Evolutionary conservation across 1,140 invertebrate species (phyloP).

Genomic region (Globodera rostochiensis): DNA sequence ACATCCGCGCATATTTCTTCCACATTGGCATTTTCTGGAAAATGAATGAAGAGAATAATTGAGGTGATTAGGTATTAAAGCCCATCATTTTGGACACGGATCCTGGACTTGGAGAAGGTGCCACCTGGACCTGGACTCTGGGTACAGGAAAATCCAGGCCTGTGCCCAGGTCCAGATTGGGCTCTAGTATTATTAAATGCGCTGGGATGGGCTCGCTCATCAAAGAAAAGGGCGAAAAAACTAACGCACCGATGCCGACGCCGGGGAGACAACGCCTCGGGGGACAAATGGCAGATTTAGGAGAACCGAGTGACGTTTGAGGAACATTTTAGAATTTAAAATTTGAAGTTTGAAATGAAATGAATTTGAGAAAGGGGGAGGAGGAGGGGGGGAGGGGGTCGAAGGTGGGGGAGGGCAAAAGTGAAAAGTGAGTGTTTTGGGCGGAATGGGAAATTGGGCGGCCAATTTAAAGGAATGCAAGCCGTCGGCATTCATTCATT

Average conservation of each 20-base stretch:
- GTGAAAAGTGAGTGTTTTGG: background rate
- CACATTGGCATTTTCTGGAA: slow-evolving; percentile 44
- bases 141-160: too few species aligned
- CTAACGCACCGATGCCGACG: background rate
- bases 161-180: background rate
- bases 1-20: slow-evolving; percentile 54
- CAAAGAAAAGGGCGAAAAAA: too few species aligned
- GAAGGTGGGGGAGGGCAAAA: background rate
- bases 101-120: background rate
- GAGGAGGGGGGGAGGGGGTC: background rate
- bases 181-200: background rate
- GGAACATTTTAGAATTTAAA: slow-evolving; percentile 15
- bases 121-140: too few species aligned
- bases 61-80: too few species aligned
- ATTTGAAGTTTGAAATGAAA: background rate
- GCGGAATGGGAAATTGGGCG: background rate
- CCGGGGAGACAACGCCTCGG: background rate
- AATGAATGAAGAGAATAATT: slow-evolving; percentile 20
- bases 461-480: background rate
- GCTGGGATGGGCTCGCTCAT: too few species aligned
- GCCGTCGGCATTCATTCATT: background rate
- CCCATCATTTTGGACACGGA: too few species aligned
- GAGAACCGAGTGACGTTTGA: slow-evolving; percentile 5
- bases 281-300: slow-evolving; percentile 29
- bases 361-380: background rate